Evolutionary conservation across 2,113 vertebrate species (phyloP), one percentile per base, ranked within the genome.

Genomic region (Trogon melanurus): DNA sequence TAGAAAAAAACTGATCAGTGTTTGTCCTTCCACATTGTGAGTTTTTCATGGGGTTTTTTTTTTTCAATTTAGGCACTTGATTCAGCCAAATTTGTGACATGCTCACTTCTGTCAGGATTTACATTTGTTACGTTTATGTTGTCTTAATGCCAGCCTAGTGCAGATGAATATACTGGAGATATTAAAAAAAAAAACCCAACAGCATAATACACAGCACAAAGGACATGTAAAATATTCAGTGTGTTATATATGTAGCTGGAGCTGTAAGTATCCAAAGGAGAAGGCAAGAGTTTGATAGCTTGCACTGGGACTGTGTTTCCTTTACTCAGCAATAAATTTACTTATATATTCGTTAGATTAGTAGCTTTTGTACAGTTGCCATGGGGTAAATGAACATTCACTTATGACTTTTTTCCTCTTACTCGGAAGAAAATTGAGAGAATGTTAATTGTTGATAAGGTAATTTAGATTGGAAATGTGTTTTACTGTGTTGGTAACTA

Each of bases 311-410:
- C 1, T 54, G 26, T 34, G 67, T 67, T 91, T 76, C 20, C 13
- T 85, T 86, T 45, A 34, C 13, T 41, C 6, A 80, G n/a, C 13
- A 92, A 58, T 88, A 80, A 25, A 53, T 72, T 29, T 75, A 71
- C 86, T 89, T 87, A 57, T 74, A 15, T 58, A 44, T 83, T 92
- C 5, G 47, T 91, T 95, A 44, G 18, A 67, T 80, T 90, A 81
- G 45, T 56, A 20, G 25, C 5, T 38, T 13, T 79, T 54, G 30
- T 75, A 60, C 23, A 79, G 32, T 16, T 81, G 10, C 16, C 34
- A 45, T 41, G 38, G 36, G 20, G 71, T 67, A 64, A 85, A 84
- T 32, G 53, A 93, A 71, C 16, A 51, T 67, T 81, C 41, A 58
- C 3, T 34, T 66, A 30, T 3, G 13, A 62, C 9, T 47, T 73